These are phyloP conservation scores for Semaprochilodus insignis DNA, from an alignment of 2,797 vertebrate species.

Conservation along the genomic window DNA sequence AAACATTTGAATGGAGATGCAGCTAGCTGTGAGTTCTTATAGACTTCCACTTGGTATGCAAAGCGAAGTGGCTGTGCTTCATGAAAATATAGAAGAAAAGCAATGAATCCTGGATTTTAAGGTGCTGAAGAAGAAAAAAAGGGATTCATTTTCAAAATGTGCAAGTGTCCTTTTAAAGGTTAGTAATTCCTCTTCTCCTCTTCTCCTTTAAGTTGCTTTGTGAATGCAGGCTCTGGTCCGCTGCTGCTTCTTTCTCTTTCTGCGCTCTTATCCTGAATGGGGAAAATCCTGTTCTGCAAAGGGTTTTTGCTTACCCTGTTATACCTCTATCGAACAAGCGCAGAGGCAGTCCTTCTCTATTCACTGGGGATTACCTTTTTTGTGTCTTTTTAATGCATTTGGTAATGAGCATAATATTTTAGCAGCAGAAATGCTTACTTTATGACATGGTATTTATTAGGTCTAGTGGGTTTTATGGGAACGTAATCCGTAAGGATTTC, in stretches of 20 bases:
- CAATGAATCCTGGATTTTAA: neutral
- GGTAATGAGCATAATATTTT: constrained; percentile 51
- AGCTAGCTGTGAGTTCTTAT: too few species aligned
- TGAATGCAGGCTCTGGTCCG: constrained; percentile 14
- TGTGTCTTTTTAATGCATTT: constrained; percentile 47
- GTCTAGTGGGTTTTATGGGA: constrained; percentile 39
- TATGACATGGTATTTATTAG: constrained; percentile 28
- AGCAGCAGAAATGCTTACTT: constrained; percentile 37
- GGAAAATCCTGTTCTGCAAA: constrained; percentile 47
- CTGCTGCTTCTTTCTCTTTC: constrained; percentile 42
- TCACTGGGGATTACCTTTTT: constrained; percentile 40
- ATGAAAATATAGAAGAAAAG: neutral
- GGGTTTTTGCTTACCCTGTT: constrained; percentile 35
- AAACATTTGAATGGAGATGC: too few species aligned
- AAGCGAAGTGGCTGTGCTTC: constrained; percentile 16
- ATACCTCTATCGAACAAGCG: constrained; percentile 44
- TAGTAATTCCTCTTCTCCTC: constrained; percentile 26
- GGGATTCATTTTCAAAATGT: constrained; percentile 33
- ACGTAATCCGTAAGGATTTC: constrained; percentile 40
- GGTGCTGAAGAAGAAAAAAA: neutral
- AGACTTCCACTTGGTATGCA: neutral
- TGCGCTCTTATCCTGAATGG: constrained; percentile 22
- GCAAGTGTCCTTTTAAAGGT: constrained; percentile 28
- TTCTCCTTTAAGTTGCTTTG: constrained; percentile 20
- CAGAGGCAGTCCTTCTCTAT: constrained; percentile 39